These are phyloP conservation scores for Synodontis membranacea DNA, from an alignment of 2,113 vertebrate species.

Conservation along the genomic window DNA sequence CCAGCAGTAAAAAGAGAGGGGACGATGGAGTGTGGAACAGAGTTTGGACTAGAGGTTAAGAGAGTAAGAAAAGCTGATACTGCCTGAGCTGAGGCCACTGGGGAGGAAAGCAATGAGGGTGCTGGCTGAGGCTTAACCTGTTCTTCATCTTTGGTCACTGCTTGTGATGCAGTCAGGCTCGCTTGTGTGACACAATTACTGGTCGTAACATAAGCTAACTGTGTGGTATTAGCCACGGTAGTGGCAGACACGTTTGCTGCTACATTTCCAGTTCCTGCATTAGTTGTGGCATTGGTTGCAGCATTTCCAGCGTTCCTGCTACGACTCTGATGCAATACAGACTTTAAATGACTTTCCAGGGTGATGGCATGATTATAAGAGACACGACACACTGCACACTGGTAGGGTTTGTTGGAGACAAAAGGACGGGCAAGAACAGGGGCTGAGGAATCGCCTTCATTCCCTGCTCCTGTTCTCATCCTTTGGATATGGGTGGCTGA, in stretches of 20 bases:
- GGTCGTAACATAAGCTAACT: constrained; percentile 61
- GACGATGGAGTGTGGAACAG: constrained; percentile 69
- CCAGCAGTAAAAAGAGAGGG: constrained; percentile 70
- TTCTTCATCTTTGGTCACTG: constrained; percentile 68
- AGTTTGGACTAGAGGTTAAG: constrained; percentile 72
- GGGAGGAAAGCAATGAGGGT: constrained; percentile 72
- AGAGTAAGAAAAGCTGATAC: constrained; percentile 79
- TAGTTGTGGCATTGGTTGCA: constrained; percentile 43
- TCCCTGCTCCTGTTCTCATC: constrained; percentile 79
- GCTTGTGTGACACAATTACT: constrained; percentile 63
- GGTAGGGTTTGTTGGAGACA: constrained; percentile 83
- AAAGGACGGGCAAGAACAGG: constrained; percentile 63
- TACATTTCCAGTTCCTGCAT: constrained; percentile 49
- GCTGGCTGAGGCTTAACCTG: constrained; percentile 66
- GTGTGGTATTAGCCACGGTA: constrained; percentile 58
- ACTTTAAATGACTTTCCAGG: constrained; percentile 90
- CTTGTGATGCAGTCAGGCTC: constrained; percentile 59
- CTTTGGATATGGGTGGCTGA: constrained; percentile 85
- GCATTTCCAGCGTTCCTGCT: constrained; percentile 74
- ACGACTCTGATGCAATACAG: constrained; percentile 86
- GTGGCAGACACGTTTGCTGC: constrained; percentile 56
- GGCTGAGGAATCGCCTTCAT: constrained; percentile 57
- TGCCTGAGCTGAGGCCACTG: constrained; percentile 75
- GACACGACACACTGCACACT: constrained; percentile 85
- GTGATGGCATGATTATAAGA: constrained; percentile 92